Conservation (phyloP, 2,113 vertebrate species). For the Spermophilus dauricus region DNA sequence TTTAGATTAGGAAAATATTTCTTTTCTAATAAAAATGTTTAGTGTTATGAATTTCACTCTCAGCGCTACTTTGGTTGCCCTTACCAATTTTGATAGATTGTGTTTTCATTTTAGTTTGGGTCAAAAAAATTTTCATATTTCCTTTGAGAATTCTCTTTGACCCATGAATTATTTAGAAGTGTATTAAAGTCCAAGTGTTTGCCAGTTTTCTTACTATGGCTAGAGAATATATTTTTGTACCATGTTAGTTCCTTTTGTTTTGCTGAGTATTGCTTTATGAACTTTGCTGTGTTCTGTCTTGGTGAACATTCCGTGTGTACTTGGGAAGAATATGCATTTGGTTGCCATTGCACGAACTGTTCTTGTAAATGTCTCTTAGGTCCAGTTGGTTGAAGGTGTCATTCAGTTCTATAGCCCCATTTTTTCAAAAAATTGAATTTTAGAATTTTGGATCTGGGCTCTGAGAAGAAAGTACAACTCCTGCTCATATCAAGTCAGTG, state of each 20-base stretch:
- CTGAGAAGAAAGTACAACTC: neutral
- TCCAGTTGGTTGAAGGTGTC: neutral
- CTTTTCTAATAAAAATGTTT: neutral
- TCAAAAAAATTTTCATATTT: constrained; percentile 26
- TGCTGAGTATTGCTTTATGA: neutral
- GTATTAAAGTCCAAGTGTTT: neutral
- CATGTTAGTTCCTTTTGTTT: constrained; percentile 9
- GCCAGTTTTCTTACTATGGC: neutral
- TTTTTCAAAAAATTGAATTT: neutral
- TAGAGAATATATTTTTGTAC: neutral
- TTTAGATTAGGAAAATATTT: neutral
- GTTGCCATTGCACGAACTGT: neutral
- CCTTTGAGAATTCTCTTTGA: neutral
- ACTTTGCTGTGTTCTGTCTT: neutral
- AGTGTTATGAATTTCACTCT: neutral
- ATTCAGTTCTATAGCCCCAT: neutral
- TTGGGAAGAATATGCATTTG: neutral
- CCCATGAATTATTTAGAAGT: constrained; percentile 6
- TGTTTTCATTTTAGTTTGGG: constrained; percentile 9
- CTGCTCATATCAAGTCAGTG: neutral
- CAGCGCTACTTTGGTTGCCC: neutral
- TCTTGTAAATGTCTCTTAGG: neutral
- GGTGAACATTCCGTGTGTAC: neutral
- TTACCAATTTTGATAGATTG: neutral
- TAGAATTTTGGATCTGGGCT: constrained; percentile 10